A percentile compares a stretch with the other conserved stretches of the same genome.
These are phyloP conservation scores for Leucoraja ocellata DNA, from an alignment of 2,797 vertebrate species.

Conservation along the genomic window DNA sequence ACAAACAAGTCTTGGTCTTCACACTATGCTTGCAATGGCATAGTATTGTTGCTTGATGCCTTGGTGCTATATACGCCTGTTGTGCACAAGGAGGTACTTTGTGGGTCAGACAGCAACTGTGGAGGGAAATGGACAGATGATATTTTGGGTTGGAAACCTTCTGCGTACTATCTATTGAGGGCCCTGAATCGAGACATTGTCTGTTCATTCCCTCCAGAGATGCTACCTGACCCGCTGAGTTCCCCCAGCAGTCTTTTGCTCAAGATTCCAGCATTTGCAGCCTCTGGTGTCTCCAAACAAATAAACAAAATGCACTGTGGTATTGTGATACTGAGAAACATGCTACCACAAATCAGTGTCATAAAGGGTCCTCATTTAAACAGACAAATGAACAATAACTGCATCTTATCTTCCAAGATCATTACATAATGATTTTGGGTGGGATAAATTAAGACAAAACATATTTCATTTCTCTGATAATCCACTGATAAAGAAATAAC, in stretches of 20 bases:
- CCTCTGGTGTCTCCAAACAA: not conserved
- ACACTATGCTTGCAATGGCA: not conserved
- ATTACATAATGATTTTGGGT: not conserved
- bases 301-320: not conserved
- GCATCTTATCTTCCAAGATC: not conserved
- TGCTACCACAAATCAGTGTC: too few species aligned
- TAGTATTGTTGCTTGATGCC: not conserved
- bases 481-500: not conserved
- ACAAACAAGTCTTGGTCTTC: too few species aligned
- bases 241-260: too few species aligned
- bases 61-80: not conserved
- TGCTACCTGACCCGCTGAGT: too few species aligned
- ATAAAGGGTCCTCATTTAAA: too few species aligned
- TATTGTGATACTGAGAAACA: not conserved
- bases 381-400: not conserved
- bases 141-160: too few species aligned
- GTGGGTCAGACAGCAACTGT: too few species aligned
- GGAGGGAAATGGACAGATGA: too few species aligned
- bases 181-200: too few species aligned
- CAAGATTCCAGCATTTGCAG: too few species aligned
- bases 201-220: too few species aligned
- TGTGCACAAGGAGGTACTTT: not conserved
- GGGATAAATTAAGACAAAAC: not conserved
- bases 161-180: too few species aligned
- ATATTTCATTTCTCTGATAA: not conserved